Percentiles rank a stretch among this genome's conserved stretches.
Conservation (phyloP, 2,113 vertebrate genomes). For the Neolamprologus cancellatus region DNA sequence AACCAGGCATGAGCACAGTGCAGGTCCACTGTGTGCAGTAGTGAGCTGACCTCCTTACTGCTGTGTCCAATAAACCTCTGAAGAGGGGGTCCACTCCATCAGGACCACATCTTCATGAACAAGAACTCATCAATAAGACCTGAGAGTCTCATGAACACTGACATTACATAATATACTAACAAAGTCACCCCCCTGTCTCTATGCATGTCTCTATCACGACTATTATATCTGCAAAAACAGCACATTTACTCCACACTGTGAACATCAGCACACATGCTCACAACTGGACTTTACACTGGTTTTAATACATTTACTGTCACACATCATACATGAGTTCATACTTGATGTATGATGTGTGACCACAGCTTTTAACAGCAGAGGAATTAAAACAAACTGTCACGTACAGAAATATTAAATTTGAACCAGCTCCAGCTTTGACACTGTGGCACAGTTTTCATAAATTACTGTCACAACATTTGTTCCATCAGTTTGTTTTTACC, state of each 20-base stretch:
- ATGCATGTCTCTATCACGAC: accelerated
- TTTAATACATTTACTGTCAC: accelerated
- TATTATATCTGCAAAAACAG: accelerated
- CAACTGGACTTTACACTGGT: not conserved
- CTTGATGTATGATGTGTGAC: not conserved
- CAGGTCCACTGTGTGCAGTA: not conserved
- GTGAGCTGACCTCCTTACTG: not conserved
- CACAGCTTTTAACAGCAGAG: not conserved
- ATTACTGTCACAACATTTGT: not conserved
- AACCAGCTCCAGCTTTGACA: not conserved
- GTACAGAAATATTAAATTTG: accelerated
- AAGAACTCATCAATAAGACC: not conserved
- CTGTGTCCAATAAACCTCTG: accelerated
- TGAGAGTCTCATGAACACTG: not conserved
- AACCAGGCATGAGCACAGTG: not conserved
- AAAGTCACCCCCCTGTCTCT: accelerated
- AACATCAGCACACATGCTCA: accelerated
- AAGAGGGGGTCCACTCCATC: accelerated
- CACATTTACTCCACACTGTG: not conserved
- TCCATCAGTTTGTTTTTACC: not conserved
- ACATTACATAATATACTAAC: not conserved
- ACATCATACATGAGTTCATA: not conserved
- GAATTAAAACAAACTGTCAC: not conserved
- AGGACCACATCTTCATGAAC: not conserved
- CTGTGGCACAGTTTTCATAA: not conserved